phyloP scores from a whole-genome alignment of 2,888 invertebrate species.

The Macrosiphum euphorbiae region DNA sequence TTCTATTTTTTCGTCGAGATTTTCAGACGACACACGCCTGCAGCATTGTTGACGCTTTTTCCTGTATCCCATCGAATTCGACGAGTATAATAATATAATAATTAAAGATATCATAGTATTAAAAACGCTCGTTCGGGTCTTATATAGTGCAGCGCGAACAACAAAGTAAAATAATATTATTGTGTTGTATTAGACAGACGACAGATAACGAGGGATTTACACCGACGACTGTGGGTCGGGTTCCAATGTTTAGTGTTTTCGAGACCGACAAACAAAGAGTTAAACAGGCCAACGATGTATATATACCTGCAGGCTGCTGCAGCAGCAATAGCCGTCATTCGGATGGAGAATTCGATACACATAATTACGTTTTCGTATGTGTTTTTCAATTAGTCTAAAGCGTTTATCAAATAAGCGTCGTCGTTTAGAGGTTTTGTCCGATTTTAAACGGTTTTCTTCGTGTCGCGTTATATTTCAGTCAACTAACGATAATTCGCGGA shows the following conservation, averaged over 20 bases:
- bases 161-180: conserved; percentile 1
- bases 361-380: conserved; percentile 52
- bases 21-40: not conserved
- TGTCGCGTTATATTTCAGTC: conserved; percentile 35
- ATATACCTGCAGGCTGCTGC: not conserved
- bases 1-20: not conserved
- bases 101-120: not conserved
- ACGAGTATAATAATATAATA: not conserved
- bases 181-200: not conserved
- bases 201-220: not conserved
- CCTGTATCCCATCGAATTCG: not conserved
- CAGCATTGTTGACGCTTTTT: not conserved
- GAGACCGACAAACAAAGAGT: conserved; percentile 46
- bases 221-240: not conserved
- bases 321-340: conserved; percentile 12
- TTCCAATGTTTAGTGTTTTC: conserved; percentile 3
- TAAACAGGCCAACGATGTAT: conserved; percentile 22
- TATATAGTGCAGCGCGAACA: not conserved
- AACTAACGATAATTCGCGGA: conserved; percentile 14
- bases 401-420: conserved; percentile 17
- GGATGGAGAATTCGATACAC: conserved; percentile 53
- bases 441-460: conserved; percentile 62
- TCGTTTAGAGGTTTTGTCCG: conserved; percentile 45
- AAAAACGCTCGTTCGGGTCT: not conserved
- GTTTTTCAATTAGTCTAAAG: conserved; percentile 55